A percentile compares a stretch with the other conserved stretches of the same genome.
phyloP scores from a whole-genome alignment of 2,113 vertebrate species.

The Gobio gobio region DNA sequence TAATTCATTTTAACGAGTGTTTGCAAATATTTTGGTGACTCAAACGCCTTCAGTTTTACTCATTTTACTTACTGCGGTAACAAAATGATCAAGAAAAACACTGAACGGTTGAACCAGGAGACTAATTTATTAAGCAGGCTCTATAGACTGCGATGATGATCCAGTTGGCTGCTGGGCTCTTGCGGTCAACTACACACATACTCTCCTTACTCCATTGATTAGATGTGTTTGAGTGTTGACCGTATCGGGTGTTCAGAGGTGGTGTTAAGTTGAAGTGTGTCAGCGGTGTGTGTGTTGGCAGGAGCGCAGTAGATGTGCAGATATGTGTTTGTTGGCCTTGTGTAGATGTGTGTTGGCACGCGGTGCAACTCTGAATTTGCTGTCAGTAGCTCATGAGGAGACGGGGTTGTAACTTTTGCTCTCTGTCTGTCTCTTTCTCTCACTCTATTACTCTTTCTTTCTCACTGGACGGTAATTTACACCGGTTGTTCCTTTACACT shows the following conservation, averaged over 20 bases:
- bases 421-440: constrained; percentile 44
- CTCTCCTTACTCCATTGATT: constrained; percentile 48
- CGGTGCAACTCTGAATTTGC: constrained; percentile 34
- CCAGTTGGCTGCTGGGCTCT: not conserved
- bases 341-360: constrained; percentile 53
- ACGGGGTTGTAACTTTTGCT: constrained; percentile 58
- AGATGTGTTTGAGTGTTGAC: constrained; percentile 51
- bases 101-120: constrained; percentile 24
- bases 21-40: not conserved
- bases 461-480: constrained; percentile 56
- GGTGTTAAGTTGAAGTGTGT: constrained; percentile 57
- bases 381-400: constrained; percentile 68
- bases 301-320: constrained; percentile 48
- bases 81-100: constrained; percentile 23
- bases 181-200: constrained; percentile 37
- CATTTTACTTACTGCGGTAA: not conserved
- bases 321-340: constrained; percentile 58
- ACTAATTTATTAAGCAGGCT: constrained; percentile 11
- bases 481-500: constrained; percentile 51
- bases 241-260: constrained; percentile 53
- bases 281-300: constrained; percentile 52
- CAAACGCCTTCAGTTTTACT: not conserved
- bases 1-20: not conserved
- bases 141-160: not conserved
- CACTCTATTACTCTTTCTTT: constrained; percentile 26